phyloP scores from a whole-genome alignment of 2,113 vertebrate genomes.

The Mohoua ochrocephala region DNA sequence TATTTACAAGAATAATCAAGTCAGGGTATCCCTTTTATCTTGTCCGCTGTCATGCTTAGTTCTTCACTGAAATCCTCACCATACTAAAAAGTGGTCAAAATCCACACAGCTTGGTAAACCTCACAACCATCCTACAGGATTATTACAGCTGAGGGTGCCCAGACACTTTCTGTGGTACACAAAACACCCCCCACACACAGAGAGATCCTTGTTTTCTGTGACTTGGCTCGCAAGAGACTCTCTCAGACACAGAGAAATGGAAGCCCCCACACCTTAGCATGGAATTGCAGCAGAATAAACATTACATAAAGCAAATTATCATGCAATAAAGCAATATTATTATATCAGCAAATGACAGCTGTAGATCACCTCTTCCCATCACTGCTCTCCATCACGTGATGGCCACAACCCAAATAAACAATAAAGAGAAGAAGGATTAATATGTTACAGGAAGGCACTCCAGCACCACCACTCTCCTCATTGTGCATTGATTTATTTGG shows the following conservation, averaged over 20 bases:
- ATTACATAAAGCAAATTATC: not conserved
- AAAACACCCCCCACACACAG: rapidly evolving
- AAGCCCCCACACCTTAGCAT: not conserved
- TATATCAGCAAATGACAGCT: not conserved
- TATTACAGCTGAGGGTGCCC: not conserved
- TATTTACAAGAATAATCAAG: not conserved
- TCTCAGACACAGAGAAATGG: not conserved
- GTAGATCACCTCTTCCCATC: not conserved
- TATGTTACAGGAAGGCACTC: not conserved
- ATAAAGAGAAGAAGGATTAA: not conserved
- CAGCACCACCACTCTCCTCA: not conserved
- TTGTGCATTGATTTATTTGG: not conserved
- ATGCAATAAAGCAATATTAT: not conserved
- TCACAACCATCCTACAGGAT: not conserved
- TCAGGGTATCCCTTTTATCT: not conserved
- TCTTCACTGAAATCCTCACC: not conserved
- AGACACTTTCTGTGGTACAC: not conserved
- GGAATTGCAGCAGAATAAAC: not conserved
- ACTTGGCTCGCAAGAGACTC: not conserved
- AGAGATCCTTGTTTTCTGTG: not conserved
- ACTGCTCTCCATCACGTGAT: not conserved
- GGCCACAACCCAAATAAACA: not conserved
- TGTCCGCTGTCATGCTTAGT: too few species aligned
- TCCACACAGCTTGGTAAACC: not conserved
- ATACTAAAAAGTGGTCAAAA: not conserved